Evolutionary conservation across 2,888 invertebrate species (phyloP).

Genomic region (Lathronympha strigana): DNA sequence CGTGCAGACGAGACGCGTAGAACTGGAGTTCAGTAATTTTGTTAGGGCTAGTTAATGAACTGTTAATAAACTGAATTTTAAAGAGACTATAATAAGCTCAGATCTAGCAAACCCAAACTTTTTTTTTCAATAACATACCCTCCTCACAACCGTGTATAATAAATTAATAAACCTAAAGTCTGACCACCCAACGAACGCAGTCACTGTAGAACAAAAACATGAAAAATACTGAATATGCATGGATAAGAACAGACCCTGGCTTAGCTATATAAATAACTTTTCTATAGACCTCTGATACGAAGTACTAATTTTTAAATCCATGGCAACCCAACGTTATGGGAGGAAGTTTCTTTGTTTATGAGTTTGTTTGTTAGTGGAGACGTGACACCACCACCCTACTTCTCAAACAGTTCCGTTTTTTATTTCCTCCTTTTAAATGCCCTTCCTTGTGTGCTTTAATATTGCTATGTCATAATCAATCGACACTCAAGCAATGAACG

Average conservation of each 20-base stretch:
- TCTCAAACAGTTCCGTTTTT: constrained; percentile 16
- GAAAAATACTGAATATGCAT: too few species aligned
- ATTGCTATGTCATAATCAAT: too few species aligned
- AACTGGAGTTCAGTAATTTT: not conserved
- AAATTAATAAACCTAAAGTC: too few species aligned
- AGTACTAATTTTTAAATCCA: constrained; percentile 37
- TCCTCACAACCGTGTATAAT: too few species aligned
- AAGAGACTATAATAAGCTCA: not conserved
- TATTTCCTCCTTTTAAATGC: constrained; percentile 7
- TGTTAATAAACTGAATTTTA: not conserved
- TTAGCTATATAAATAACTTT: too few species aligned
- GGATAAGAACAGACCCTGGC: too few species aligned
- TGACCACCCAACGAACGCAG: too few species aligned
- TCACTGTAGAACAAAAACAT: too few species aligned
- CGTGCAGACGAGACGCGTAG: constrained; percentile 5
- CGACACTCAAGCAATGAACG: too few species aligned
- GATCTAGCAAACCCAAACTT: too few species aligned
- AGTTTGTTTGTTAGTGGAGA: constrained; percentile 37
- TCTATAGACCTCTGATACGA: constrained; percentile 12
- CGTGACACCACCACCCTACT: constrained; percentile 14
- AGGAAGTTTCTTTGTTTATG: constrained; percentile 39
- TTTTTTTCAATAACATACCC: too few species aligned
- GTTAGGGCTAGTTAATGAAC: not conserved
- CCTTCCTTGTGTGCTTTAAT: not conserved
- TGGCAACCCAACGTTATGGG: constrained; percentile 15